Conservation (phyloP, 2,113 vertebrate species). For the Corythornis cristatus region DNA sequence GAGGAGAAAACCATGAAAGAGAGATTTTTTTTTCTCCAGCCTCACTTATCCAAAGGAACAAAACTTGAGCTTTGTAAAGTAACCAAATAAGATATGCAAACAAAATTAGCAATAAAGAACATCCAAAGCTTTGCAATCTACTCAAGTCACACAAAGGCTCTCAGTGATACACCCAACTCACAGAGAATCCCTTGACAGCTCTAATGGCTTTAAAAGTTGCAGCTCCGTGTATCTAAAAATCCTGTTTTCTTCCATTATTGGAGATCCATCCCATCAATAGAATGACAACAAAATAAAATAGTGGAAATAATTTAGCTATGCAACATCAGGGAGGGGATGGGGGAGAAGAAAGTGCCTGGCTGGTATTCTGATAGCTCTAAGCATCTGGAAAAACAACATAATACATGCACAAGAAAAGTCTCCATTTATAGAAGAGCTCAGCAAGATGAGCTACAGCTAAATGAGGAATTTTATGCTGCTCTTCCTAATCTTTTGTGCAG, state of each 20-base stretch:
- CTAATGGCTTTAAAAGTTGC: neutral
- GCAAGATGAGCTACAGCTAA: neutral
- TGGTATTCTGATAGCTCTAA: neutral
- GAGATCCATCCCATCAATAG: neutral
- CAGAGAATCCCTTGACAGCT: neutral
- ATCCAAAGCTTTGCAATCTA: neutral
- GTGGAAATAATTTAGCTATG: neutral
- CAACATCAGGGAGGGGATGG: neutral
- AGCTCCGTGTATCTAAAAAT: neutral
- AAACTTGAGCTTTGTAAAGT: too few species aligned
- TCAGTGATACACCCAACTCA: neutral
- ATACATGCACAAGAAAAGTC: neutral
- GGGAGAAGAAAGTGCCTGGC: neutral
- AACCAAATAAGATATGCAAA: neutral
- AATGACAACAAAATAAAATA: neutral
- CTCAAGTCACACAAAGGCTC: neutral
- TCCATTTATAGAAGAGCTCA: neutral
- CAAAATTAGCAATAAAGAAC: neutral
- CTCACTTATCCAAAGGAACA: too few species aligned
- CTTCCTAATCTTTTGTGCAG: neutral
- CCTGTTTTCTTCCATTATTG: neutral
- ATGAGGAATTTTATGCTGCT: neutral
- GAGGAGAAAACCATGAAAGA: too few species aligned
- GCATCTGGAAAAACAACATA: neutral
- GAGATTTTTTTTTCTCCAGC: too few species aligned